Base-by-base conservation (phyloP, 2,113 vertebrate genomes). In the Numenius arquata region DNA sequence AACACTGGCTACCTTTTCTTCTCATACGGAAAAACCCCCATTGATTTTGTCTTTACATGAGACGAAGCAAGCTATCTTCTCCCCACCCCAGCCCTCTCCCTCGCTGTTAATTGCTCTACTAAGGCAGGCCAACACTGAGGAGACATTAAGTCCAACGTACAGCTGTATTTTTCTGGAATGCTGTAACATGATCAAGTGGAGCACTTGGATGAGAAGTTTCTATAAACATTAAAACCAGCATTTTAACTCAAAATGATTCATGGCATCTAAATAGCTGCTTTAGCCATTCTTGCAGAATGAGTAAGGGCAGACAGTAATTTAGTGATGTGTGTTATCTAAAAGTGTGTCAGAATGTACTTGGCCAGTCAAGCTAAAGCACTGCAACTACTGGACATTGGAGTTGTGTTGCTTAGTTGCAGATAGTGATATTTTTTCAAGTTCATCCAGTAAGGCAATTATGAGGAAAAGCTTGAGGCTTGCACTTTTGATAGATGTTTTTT, bases 131-230 rank as follows among this genome's bases (percentile, higher is more conserved):
- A 96, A 85, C 90, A 86, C 61, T 66, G 48, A 96, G 79, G 67
- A 73, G 88, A 90, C 62, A 0, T 78, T 43, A 84, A 94, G 85
- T 96, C 72, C 92, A 90, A 90, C 6, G 8, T 90, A 96, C 88
- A 89, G 96, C 90, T 94, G 88, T 96, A 93, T 92, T 96, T 89
- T 77, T 93, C 95, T 96, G 96, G 88, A 96, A 96, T 94, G 94
- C 21, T 88, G 95, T 95, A 97, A 97, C 62, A 94, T 56, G 94
- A 97, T 95, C 92, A 92, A 96, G 94, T 95, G 94, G 65, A 94
- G 82, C 41, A 89, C 77, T 96, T 94, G 94, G 93, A 96, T 53
- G 45, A 89, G 80, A 94, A 89, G 58, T 95, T 96, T 93, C 88
- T 95, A 87, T 95, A 97, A 97, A 95, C 94, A 97, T 38, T 92